phyloP scores from a whole-genome alignment of 2,113 vertebrate genomes.

The Myiagra hebetior region DNA sequence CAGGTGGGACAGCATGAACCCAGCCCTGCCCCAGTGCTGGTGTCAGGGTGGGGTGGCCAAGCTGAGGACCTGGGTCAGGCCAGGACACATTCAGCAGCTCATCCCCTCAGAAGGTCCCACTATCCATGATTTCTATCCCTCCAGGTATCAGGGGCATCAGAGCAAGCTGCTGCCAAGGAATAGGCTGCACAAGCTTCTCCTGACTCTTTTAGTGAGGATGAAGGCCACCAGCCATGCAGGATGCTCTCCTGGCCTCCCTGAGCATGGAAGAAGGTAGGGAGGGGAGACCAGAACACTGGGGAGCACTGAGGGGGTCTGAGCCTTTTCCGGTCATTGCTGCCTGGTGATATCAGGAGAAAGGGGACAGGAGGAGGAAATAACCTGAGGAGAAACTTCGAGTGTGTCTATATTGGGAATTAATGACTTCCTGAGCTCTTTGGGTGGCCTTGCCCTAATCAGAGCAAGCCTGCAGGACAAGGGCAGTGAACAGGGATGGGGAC shows the following conservation, averaged over 20 bases:
- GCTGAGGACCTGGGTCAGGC: fast-evolving
- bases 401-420: neutral
- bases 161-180: neutral
- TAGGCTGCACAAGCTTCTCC: neutral
- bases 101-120: no score
- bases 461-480: neutral
- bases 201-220: neutral
- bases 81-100: neutral
- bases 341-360: neutral
- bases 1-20: fast-evolving
- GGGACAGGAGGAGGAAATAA: neutral
- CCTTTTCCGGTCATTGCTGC: neutral
- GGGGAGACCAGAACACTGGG: neutral
- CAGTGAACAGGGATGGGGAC: neutral
- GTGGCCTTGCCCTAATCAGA: neutral
- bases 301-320: neutral
- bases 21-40: fast-evolving
- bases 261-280: no score
- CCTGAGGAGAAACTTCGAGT: neutral
- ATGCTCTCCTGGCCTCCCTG: neutral
- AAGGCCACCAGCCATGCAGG: neutral
- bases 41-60: neutral
- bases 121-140: neutral
- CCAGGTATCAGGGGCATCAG: neutral
- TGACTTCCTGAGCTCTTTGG: neutral